Evolutionary conservation across 2,888 invertebrate genomes (phyloP), one percentile per base, ranked within the genome.

Genomic region (Aphelenchoides bicaudatus): DNA sequence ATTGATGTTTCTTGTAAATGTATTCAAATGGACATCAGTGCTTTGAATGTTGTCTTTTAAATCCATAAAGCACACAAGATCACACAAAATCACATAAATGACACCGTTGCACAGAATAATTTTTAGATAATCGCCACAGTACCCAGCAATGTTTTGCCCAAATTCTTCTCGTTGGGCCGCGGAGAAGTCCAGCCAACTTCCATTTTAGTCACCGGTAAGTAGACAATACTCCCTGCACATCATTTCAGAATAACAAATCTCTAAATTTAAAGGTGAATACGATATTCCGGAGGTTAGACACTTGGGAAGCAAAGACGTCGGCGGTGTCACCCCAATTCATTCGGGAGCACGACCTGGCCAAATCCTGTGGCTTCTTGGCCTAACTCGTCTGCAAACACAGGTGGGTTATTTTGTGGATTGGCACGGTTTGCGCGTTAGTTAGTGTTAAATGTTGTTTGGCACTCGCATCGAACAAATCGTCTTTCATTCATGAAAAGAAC

Each of bases 1-100:
- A 94, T 92, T 16, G 8, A 27, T n/a, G 13, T 60, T 61, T 16
- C 13, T 19, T 2, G 25, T 3, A 53, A 5, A 6, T 2, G 13
- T 5, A 52, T 6, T 53, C 25, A 3, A 25, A 10, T 5, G 13
- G 27, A 25, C 16, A 16, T 58, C 25, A 16, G 19, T n/a, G 16
- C 34, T 25, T 47, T 27, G 10, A 10, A 10, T 43, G 13, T 13
- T 43, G 13, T 13, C 19, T 30, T 48, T 16, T 56, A 8, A 13
- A n/a, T n/a, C n/a, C n/a, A n/a, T n/a, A n/a, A n/a, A n/a, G n/a
- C n/a, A n/a, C n/a, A n/a, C n/a, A n/a, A n/a, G n/a, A n/a, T n/a
- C n/a, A n/a, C n/a, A n/a, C n/a, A n/a, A n/a, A n/a, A n/a, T n/a
- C n/a, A n/a, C n/a, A n/a, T n/a, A n/a, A n/a, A n/a, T n/a, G n/a